Conservation (phyloP, 2,888 invertebrate genomes). For the Arenicola marina region DNA sequence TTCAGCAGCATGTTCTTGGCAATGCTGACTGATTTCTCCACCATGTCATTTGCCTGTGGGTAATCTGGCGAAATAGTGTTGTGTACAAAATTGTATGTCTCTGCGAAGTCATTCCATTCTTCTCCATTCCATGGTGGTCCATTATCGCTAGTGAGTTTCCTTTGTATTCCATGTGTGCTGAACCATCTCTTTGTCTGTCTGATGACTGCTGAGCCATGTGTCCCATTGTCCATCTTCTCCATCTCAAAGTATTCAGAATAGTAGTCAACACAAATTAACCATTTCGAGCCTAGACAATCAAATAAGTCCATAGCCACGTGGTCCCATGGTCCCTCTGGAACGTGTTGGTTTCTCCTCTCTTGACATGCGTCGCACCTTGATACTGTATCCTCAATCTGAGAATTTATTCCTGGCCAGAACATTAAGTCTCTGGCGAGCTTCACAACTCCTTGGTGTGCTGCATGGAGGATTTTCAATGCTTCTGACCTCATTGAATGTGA, state of each 20-base stretch:
- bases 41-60: constrained; percentile 21
- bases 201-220: constrained; percentile 4
- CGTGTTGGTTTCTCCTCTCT: constrained; percentile 3
- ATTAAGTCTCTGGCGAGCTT: constrained; percentile 15
- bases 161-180: constrained; percentile 17
- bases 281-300: constrained; percentile 16
- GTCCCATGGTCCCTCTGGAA: constrained; percentile 17
- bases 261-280: constrained; percentile 16
- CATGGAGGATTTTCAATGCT: constrained; percentile 9
- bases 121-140: constrained; percentile 21
- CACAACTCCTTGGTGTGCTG: constrained; percentile 15
- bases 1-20: constrained; percentile 16
- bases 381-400: constrained; percentile 13
- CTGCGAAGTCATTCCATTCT: constrained; percentile 16
- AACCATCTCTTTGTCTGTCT: constrained; percentile 20
- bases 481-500: neutral
- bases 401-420: constrained; percentile 15
- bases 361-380: constrained; percentile 1
- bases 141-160: constrained; percentile 15
- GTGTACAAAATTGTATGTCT: constrained; percentile 10
- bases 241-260: constrained; percentile 25
- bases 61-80: constrained; percentile 12
- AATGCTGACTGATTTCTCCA: constrained; percentile 23
- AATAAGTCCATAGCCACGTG: constrained; percentile 19
- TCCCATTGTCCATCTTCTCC: neutral